These are phyloP conservation scores for Bovichtus diacanthus DNA, from an alignment of 2,797 vertebrate genomes.

Conservation along the genomic window DNA sequence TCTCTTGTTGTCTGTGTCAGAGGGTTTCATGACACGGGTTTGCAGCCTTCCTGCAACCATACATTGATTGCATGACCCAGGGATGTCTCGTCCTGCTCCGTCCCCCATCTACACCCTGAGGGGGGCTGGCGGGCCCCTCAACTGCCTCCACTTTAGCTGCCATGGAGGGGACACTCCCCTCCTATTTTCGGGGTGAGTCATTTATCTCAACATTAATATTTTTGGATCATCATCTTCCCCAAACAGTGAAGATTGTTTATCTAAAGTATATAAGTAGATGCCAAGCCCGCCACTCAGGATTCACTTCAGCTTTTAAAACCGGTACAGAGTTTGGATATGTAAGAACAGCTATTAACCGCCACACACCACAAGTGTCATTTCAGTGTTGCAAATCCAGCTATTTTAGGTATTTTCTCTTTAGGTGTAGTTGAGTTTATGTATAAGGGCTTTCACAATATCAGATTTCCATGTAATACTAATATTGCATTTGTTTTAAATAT, in stretches of 20 bases:
- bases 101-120: slow-evolving; percentile 92
- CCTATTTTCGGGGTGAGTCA: slow-evolving; percentile 93
- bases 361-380: not conserved
- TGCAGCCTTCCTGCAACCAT: not conserved
- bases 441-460: too few species aligned
- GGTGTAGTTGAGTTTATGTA: not conserved
- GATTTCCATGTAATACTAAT: too few species aligned
- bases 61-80: slow-evolving; percentile 19
- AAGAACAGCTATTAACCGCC: not conserved
- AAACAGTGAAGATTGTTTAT: not conserved
- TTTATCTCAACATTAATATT: not conserved
- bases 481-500: too few species aligned
- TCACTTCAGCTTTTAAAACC: not conserved
- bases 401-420: not conserved
- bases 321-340: not conserved
- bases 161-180: slow-evolving; percentile 73
- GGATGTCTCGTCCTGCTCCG: slow-evolving; percentile 87
- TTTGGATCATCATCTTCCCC: not conserved
- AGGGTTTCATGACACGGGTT: not conserved
- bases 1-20: slow-evolving; percentile 40
- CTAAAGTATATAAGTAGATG: not conserved
- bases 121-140: slow-evolving; percentile 88
- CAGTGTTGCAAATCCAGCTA: not conserved
- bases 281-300: not conserved
- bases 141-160: slow-evolving; percentile 90